Percentiles rank a stretch among this genome's conserved stretches.
Evolutionary conservation across 2,113 vertebrate species (phyloP).

Genomic region (Alouatta palliata): DNA sequence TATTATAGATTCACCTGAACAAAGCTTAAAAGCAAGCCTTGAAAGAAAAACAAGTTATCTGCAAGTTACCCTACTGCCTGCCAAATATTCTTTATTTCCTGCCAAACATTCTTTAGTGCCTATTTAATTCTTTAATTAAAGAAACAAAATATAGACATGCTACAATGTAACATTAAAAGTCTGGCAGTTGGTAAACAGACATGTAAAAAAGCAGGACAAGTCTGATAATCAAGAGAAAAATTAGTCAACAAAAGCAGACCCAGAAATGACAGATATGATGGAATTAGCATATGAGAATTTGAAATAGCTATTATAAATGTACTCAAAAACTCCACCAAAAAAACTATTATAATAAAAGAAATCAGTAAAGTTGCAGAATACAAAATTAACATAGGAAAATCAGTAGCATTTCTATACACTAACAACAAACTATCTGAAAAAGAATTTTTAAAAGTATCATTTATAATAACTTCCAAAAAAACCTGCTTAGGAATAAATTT

Average conservation of each 20-base stretch:
- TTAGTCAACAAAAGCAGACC: constrained; percentile 2
- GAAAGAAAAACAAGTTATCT: background rate
- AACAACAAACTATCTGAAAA: background rate
- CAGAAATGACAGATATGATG: background rate
- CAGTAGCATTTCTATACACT: background rate
- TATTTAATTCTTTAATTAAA: background rate
- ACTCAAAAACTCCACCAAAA: background rate
- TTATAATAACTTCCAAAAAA: background rate
- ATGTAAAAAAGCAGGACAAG: background rate
- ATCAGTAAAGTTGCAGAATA: background rate
- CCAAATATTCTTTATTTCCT: background rate
- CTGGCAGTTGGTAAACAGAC: background rate
- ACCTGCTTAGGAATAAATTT: background rate
- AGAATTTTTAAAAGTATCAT: background rate
- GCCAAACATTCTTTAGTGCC: background rate
- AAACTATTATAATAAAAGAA: background rate
- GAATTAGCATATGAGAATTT: background rate
- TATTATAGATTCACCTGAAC: background rate
- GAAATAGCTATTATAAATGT: background rate
- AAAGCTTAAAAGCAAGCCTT: background rate
- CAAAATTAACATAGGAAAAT: background rate
- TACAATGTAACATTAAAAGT: background rate
- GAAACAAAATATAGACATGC: background rate
- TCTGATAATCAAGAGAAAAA: constrained; percentile 48
- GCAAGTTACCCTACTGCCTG: background rate